A percentile compares a stretch with the other conserved stretches of the same genome.
phyloP scores from a whole-genome alignment of 2,888 invertebrate species.

The Pollenia amentaria region DNA sequence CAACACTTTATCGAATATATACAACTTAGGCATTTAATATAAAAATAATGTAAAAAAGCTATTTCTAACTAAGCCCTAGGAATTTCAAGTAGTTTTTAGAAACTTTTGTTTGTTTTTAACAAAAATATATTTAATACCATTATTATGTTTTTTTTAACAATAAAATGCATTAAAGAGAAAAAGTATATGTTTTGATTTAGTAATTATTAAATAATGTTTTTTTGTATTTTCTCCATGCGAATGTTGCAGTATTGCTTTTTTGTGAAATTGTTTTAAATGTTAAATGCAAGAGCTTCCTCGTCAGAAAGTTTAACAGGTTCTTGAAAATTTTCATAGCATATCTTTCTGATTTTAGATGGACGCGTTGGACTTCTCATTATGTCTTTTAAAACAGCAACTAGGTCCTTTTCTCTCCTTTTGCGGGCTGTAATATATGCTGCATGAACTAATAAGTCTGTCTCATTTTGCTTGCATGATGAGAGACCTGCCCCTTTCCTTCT shows the following conservation, averaged over 20 bases:
- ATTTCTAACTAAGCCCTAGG: background rate
- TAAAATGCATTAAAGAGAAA: background rate
- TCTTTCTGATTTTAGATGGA: too few relatives aligned
- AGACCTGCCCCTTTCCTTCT: too few relatives aligned
- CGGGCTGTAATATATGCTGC: slow-evolving; percentile 2
- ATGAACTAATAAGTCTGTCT: background rate
- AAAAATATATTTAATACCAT: too few relatives aligned
- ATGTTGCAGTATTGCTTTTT: background rate
- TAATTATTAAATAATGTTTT: background rate
- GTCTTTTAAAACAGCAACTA: too few relatives aligned
- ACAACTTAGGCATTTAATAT: background rate
- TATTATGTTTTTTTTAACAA: too few relatives aligned
- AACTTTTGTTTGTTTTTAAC: too few relatives aligned
- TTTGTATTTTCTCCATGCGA: background rate
- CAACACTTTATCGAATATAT: slow-evolving; percentile 5
- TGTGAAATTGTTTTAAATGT: slow-evolving; percentile 9
- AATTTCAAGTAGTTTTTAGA: too few relatives aligned
- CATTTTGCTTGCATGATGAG: slow-evolving; percentile 5
- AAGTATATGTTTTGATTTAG: too few relatives aligned
- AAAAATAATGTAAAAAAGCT: slow-evolving; percentile 3
- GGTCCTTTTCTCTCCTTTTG: background rate
- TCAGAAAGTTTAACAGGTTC: background rate
- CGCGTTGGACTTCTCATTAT: too few relatives aligned
- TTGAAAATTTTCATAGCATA: background rate
- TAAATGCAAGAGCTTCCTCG: slow-evolving; percentile 14